phyloP scores from a whole-genome alignment of 2,113 vertebrate species.

The Hemichromis elongatus region DNA sequence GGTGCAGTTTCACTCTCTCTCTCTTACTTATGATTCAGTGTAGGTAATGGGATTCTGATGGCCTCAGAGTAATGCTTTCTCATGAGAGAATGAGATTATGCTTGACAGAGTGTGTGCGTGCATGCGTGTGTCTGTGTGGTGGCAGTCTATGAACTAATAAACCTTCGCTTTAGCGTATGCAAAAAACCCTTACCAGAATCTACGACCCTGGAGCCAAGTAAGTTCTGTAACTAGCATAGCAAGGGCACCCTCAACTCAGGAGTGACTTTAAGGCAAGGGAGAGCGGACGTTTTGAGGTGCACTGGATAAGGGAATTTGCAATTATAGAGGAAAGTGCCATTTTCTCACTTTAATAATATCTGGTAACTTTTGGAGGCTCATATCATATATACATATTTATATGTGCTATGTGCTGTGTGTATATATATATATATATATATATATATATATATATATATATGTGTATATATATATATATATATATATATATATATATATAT shows the following conservation, averaged over 20 bases:
- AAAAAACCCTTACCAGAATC: conserved; percentile 35
- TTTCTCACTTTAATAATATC: neutral
- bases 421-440: neutral
- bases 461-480: too few relatives aligned
- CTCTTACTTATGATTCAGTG: conserved; percentile 69
- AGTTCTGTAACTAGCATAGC: conserved; percentile 45
- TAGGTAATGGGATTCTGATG: conserved; percentile 75
- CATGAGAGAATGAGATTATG: conserved; percentile 75
- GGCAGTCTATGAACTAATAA: conserved; percentile 54
- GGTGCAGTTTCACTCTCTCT: conserved; percentile 4
- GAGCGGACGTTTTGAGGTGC: conserved; percentile 9
- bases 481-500: neutral
- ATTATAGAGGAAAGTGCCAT: conserved; percentile 3
- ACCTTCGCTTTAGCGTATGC: conserved; percentile 54
- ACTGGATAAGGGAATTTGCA: conserved; percentile 13
- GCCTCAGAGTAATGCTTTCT: conserved; percentile 69
- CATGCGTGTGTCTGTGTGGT: conserved; percentile 5
- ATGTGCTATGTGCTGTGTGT: too few relatives aligned
- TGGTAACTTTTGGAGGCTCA: neutral
- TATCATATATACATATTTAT: neutral
- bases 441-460: too few relatives aligned
- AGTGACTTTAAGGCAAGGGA: conserved; percentile 21
- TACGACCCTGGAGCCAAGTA: conserved; percentile 33
- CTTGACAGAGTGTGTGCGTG: conserved; percentile 37
- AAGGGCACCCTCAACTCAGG: conserved; percentile 35